Base-by-base conservation (phyloP, 2,113 vertebrate genomes). In the Colossoma macropomum region DNA sequence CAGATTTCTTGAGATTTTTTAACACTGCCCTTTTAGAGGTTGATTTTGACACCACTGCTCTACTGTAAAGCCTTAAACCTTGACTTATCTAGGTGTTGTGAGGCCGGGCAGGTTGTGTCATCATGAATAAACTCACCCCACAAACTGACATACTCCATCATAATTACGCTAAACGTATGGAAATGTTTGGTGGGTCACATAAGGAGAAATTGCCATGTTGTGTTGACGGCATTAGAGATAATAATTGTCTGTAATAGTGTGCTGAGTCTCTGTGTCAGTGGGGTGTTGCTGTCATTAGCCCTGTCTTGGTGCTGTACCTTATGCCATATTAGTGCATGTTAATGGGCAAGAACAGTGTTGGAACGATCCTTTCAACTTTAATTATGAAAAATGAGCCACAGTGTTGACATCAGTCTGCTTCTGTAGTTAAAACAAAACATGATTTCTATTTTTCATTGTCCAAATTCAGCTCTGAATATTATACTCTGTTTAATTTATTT, bases 201-300 rank as follows among this genome's bases (percentile, higher is more conserved):
- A 10, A 50, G 45, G 52, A 66, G 16, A 41, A 23, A 63, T 86
- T 45, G 41, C 41, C 41, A 11, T 74, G 82, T 83, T 79, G 75
- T 86, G 83, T 87, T 89, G 87, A 87, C 85, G 87, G 83, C 86
- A 88, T 91, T 91, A 89, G 54, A 50, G 85, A 41, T 81, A 85
- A 86, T 91, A 90, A 91, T 89, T 80, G 86, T 78, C 85, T 86
- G 85, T 87, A 87, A 90, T 87, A 86, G 89, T 88, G 88, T 86
- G 86, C 88, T 89, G 45, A 84, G 72, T 79, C 83, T 81, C 45
- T 83, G 75, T 86, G 88, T 70, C 90, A 88, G 86, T 84, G 63
- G 82, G 85, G 83, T 81, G 87, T 83, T 87, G 88, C 56, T 85
- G 86, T 88, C 86, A 89, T 81, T 86, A 83, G 32, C 17, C 32